Base-by-base conservation (phyloP, 2,888 invertebrate species). In the Bellardia bayeri region DNA sequence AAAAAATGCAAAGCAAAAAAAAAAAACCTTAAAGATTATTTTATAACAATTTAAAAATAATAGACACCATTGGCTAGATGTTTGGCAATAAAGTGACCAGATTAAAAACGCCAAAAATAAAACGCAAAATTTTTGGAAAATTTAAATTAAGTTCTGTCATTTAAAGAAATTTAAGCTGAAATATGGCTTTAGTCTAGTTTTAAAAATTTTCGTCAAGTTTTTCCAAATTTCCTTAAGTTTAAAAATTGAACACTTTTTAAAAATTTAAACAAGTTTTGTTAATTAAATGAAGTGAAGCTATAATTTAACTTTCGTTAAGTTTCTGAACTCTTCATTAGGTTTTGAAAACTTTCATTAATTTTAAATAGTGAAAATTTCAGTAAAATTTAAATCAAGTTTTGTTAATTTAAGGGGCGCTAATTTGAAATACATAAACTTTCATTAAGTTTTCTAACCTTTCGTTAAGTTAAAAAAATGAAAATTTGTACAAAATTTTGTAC, bases 1-100 rank as follows among this genome's bases (percentile, higher is more conserved):
- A 51, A 54, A 54, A 42, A 69, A 49, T 58, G 45, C 23, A 58
- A 23, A 23, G 23, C 23, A 74, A 30, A 54, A 68, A 30, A 40
- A 66, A 56, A 54, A 3, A 61, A 23, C 23, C 11, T 30, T 58
- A 45, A 74, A 66, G 16, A n/a, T 66, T 68, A 68, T 61, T 69
- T 51, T 81, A 51, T 61, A 69, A 69, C 54, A 69, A 69, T 63
- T 63, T 42, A 40, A 68, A 75, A 82, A 75, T 64, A 82, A 82
- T 72, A 64, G 30, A 80, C 56, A 81, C 30, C 16, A 23, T 30
- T 37, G 40, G 11, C 8, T 49, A 9, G 0, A 40, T n/a, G n/a
- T 13, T 11, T 66, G 54, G 54, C 66, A 64, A 40, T 13, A 49
- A 45, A 51, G 1, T 37, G 6, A 1, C 11, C 16, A 72, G 14